These are phyloP conservation scores for Gymnobelideus leadbeateri DNA, from an alignment of 2,113 vertebrate species.

Conservation along the genomic window DNA sequence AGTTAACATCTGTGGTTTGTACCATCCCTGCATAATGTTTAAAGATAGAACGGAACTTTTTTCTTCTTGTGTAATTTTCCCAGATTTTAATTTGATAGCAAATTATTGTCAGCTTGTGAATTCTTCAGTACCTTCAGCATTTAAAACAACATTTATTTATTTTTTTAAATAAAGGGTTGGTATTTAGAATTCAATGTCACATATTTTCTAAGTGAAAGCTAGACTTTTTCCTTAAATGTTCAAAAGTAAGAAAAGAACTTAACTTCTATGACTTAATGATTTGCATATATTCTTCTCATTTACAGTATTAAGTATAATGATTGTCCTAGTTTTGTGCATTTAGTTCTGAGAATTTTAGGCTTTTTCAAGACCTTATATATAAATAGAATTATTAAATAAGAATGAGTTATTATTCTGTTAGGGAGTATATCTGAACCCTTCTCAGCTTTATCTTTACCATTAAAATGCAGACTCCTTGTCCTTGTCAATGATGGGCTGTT, in stretches of 20 bases:
- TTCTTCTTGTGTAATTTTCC: slow-evolving; percentile 41
- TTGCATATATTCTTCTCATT: slow-evolving; percentile 18
- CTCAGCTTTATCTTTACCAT: background rate
- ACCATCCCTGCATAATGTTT: slow-evolving; percentile 3
- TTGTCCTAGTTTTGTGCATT: background rate
- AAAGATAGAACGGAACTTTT: slow-evolving; percentile 34
- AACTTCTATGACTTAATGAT: slow-evolving; percentile 40
- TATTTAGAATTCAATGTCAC: background rate
- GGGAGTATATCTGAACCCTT: background rate
- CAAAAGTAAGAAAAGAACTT: slow-evolving; percentile 31
- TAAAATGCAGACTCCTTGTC: background rate
- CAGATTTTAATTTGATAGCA: slow-evolving; percentile 30
- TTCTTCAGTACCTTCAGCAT: background rate
- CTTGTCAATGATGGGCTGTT: background rate
- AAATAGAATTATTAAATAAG: background rate
- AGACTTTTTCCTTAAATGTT: background rate
- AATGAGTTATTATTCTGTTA: background rate
- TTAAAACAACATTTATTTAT: too few relatives aligned
- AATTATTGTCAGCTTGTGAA: background rate
- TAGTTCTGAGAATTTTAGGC: background rate
- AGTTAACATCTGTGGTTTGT: background rate
- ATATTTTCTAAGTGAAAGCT: slow-evolving; percentile 51
- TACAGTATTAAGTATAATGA: slow-evolving; percentile 4
- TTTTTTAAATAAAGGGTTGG: too few relatives aligned
- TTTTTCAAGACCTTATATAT: background rate